Percentiles rank a stretch among this genome's conserved stretches.
phyloP scores from a whole-genome alignment of 2,888 invertebrate species.

The Chromoteleia sp. region DNA sequence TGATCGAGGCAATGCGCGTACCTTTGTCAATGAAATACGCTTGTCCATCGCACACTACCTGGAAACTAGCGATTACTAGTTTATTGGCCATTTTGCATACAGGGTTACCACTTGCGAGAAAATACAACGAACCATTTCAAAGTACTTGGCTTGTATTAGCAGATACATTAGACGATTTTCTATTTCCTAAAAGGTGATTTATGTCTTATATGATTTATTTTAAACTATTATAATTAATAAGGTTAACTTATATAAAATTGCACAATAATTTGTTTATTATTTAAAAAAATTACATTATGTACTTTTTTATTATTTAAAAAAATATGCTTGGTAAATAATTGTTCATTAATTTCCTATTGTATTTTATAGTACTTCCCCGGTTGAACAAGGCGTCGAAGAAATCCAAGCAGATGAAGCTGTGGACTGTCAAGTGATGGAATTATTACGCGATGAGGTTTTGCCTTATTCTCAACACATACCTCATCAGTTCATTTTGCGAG shows the following conservation, averaged over 20 bases:
- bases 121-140: conserved; percentile 89
- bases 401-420: conserved; percentile 90
- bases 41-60: conserved; percentile 92
- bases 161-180: conserved; percentile 94
- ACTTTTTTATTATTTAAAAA: too few species aligned
- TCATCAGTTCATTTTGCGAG: conserved; percentile 92
- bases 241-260: too few species aligned
- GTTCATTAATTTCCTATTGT: not conserved
- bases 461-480: conserved; percentile 92
- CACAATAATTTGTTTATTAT: too few species aligned
- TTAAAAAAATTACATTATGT: too few species aligned
- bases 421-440: conserved; percentile 92
- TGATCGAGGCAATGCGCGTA: conserved; percentile 88
- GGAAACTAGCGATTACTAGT: conserved; percentile 93
- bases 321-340: too few species aligned
- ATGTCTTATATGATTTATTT: too few species aligned
- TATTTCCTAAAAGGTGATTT: conserved; percentile 92
- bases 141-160: conserved; percentile 95
- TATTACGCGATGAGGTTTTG: conserved; percentile 92
- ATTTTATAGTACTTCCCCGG: conserved; percentile 83
- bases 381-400: conserved; percentile 86
- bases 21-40: conserved; percentile 93
- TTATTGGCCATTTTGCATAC: conserved; percentile 91
- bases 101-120: conserved; percentile 94
- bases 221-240: too few species aligned